These are phyloP conservation scores for Protaetia brevitarsis DNA, from an alignment of 1,140 invertebrate species.

Conservation along the genomic window DNA sequence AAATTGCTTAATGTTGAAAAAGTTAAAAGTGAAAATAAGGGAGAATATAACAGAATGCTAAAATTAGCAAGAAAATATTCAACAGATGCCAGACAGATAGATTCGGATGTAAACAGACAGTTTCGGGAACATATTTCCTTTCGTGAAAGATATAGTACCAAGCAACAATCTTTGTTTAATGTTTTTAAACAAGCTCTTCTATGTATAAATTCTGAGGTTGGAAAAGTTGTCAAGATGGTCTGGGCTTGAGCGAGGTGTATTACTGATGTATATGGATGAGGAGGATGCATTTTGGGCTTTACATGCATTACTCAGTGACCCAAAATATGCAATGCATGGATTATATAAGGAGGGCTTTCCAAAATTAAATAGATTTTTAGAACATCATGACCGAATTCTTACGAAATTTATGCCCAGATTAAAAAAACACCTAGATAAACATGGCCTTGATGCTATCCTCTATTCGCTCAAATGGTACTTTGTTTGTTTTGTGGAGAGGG, in stretches of 20 bases:
- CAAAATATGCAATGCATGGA: slow-evolving; percentile 97
- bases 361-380: slow-evolving; percentile 79
- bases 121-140: slow-evolving; percentile 97
- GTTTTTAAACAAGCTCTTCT: slow-evolving; percentile 95
- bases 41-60: slow-evolving; percentile 88
- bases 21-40: slow-evolving; percentile 73
- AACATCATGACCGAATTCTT: slow-evolving; percentile 96
- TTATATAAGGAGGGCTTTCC: slow-evolving; percentile 97
- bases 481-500: slow-evolving; percentile 96
- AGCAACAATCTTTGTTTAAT: slow-evolving; percentile 96
- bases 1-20: slow-evolving; percentile 76
- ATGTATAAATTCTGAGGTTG: slow-evolving; percentile 96
- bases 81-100: slow-evolving; percentile 97
- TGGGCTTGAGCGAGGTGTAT: slow-evolving; percentile 88
- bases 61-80: slow-evolving; percentile 83
- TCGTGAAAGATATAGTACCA: slow-evolving; percentile 90
- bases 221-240: slow-evolving; percentile 95
- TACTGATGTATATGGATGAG: slow-evolving; percentile 92
- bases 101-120: slow-evolving; percentile 97
- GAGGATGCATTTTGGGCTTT: slow-evolving; percentile 99
- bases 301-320: slow-evolving; percentile 84
- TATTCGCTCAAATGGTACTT: slow-evolving; percentile 99
- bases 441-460: slow-evolving; percentile 91
- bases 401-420: slow-evolving; percentile 92
- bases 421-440: slow-evolving; percentile 93